A percentile compares a stretch with the other conserved stretches of the same genome.
phyloP scores from a whole-genome alignment of 2,797 vertebrate genomes.

The Enteromius afrohamiltoni region DNA sequence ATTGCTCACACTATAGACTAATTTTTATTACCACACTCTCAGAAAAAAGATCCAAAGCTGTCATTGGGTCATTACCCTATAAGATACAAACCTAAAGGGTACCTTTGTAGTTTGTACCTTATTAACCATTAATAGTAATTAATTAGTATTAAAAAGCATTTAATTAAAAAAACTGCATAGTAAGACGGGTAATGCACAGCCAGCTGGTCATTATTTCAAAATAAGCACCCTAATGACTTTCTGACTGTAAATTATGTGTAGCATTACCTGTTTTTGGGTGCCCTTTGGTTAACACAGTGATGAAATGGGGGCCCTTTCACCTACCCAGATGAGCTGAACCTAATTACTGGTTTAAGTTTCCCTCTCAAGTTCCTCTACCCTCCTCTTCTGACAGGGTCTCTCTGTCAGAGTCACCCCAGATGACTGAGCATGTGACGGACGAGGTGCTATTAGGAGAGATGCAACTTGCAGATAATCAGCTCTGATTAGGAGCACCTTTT shows the following conservation, averaged over 20 bases:
- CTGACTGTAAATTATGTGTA: neutral
- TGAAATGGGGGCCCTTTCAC: slow-evolving; percentile 57
- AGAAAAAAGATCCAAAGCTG: neutral
- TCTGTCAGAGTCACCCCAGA: slow-evolving; percentile 57
- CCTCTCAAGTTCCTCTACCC: slow-evolving; percentile 49
- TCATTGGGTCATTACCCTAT: neutral
- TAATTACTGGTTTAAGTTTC: slow-evolving; percentile 66
- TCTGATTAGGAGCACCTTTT: slow-evolving; percentile 58
- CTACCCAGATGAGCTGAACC: slow-evolving; percentile 59
- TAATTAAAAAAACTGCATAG: too few relatives aligned
- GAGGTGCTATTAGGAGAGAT: slow-evolving; percentile 64
- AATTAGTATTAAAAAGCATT: too few relatives aligned
- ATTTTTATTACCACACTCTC: neutral
- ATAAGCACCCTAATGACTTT: neutral
- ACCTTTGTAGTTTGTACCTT: neutral
- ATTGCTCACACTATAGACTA: neutral
- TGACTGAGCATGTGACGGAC: slow-evolving; percentile 61
- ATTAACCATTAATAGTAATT: neutral
- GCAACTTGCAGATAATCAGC: slow-evolving; percentile 62
- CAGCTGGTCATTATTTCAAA: neutral
- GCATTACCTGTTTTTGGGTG: neutral
- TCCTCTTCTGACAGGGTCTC: slow-evolving; percentile 46
- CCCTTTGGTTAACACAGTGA: slow-evolving; percentile 64
- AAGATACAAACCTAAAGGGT: neutral
- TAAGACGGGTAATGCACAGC: neutral